Evolutionary conservation across 2,888 invertebrate species (phyloP), one percentile per base, ranked within the genome.

Genomic region (Portevinia maculata): DNA sequence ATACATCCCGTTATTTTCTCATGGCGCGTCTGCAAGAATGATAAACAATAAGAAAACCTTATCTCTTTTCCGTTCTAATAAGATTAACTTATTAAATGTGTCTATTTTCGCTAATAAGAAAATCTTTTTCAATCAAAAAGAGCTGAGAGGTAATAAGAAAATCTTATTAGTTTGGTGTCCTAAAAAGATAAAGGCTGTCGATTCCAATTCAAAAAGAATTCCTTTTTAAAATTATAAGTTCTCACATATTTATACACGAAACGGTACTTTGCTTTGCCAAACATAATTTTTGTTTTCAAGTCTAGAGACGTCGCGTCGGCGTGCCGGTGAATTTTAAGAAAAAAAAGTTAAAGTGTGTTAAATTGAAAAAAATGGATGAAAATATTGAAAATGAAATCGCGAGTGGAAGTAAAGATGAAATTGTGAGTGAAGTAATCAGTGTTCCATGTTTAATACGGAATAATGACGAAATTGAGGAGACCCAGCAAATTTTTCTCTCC

Each of bases 401-500:
- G 3, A 24, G 55, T 55, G 21, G 13, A 13, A n/a, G 13, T n/a
- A n/a, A n/a, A n/a, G n/a, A n/a, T n/a, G n/a, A n/a, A n/a, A n/a
- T n/a, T n/a, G n/a, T n/a, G n/a, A n/a, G n/a, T n/a, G n/a, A n/a
- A n/a, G n/a, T n/a, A n/a, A n/a, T n/a, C n/a, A n/a, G n/a, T 37
- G 9, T 34, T 1, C 37, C 19, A 7, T 39, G 15, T 15, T 15
- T 39, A 15, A 7, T 9, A 32, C 13, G 55, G 24, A 8, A 8
- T 1, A n/a, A 34, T 11, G n/a, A 34, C 1, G 34, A 34, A 39
- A 0, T 57, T n/a, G 6, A 41, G 15, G 57, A 41, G 28, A 24
- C 41, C 57, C 57, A 57, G 28, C 17, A 1, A 41, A 15, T 57
- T 15, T 41, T 11, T 17, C 5, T 11, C 6, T 57, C 41, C 15